Evolutionary conservation across 2,797 vertebrate species (phyloP).

Genomic region (Phrynocephalus vlangalii): DNA sequence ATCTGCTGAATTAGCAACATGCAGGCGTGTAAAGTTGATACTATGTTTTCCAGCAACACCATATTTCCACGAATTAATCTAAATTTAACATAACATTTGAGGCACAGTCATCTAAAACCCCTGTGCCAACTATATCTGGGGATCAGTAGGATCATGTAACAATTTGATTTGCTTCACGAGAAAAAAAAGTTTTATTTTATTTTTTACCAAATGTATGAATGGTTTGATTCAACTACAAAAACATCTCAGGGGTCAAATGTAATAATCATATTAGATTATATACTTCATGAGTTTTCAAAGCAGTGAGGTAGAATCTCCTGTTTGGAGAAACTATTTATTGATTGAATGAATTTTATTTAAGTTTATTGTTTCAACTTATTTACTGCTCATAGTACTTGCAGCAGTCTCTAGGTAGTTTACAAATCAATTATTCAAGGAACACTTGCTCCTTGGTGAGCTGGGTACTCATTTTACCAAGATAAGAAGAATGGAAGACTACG

Average conservation of each 20-base stretch:
- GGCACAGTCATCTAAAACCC: background rate
- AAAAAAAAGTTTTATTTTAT: too few species aligned
- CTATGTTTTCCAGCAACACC: background rate
- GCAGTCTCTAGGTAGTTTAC: too few species aligned
- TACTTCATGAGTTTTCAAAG: too few species aligned
- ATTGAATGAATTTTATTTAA: too few species aligned
- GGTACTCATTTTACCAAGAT: too few species aligned
- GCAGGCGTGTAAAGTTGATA: background rate
- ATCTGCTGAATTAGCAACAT: background rate
- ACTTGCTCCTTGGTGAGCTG: too few species aligned
- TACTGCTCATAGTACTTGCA: too few species aligned
- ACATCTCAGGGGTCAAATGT: background rate
- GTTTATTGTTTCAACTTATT: too few species aligned
- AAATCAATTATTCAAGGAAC: too few species aligned
- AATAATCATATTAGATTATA: background rate
- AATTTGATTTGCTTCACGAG: background rate
- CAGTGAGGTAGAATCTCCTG: too few species aligned
- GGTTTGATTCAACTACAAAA: background rate
- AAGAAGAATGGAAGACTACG: too few species aligned
- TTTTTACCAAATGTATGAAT: background rate
- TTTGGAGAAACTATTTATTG: too few species aligned
- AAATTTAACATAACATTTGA: background rate
- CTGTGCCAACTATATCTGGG: background rate
- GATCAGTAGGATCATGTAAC: background rate
- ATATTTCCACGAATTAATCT: conserved; percentile 3